Base-by-base conservation (phyloP, 1,140 invertebrate species). In the Drosophila sp. region DNA sequence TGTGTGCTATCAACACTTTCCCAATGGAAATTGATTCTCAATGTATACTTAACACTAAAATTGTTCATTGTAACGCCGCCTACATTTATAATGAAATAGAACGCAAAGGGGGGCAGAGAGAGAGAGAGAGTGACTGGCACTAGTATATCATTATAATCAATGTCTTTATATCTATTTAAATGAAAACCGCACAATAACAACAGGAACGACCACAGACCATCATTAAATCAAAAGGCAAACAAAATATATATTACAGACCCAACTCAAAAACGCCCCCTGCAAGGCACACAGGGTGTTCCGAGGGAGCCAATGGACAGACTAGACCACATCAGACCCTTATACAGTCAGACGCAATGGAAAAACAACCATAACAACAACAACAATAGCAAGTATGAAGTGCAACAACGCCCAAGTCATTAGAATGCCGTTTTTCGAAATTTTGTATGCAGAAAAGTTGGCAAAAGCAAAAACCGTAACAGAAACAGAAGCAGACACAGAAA, bases 321-420 rank as follows among this genome's bases (percentile, higher is more conserved):
- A 21, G 8, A 32, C 62, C 57, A 58, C 29, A 75, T 41, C 36
- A 58, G 69, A 67, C 48, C 48, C 48, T 34, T 13, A 34, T 9
- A n/a, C 5, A 32, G 27, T 18, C 41, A 13, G 2, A 21, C 61
- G 51, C 56, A 72, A 62, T 58, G 38, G 45, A 11, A 54, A 25
- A 11, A 21, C 21, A 21, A 21, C 21, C 4, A 21, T 2, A 8
- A 67, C 54, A 75, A 36, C 50, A 62, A 54, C 25, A 53, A 61
- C 53, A 45, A 59, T 16, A 57, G 48, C 53, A 41, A 65, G 48
- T 58, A 66, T 29, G 67, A 54, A 54, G 56, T 58, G 63, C 80
- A 80, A 70, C 59, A 59, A 80, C 80, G 78, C 82, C 83, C 83
- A 82, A 86, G 82, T 89, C 83, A 89, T 87, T 87, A 87, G 83